Percentiles rank a stretch among this genome's conserved stretches.
phyloP scores from a whole-genome alignment of 2,888 invertebrate genomes.

The Pristionchus maxplancki region DNA sequence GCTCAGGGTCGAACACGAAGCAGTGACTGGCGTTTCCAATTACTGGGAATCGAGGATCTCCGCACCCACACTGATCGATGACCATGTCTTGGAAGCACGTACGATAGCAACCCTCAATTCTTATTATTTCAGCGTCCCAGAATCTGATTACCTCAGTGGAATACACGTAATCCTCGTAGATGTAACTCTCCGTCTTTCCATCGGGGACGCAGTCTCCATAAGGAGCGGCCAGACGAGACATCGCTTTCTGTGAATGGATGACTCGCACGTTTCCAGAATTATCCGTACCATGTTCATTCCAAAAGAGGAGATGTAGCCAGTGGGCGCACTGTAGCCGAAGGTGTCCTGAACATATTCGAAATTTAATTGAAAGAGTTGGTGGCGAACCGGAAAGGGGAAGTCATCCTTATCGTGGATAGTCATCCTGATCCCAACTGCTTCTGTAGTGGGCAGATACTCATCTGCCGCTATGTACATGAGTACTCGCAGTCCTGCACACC shows the following conservation, averaged over 20 bases:
- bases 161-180: slow-evolving; percentile 71
- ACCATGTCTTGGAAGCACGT: slow-evolving; percentile 76
- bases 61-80: slow-evolving; percentile 73
- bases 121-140: no score
- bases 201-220: slow-evolving; percentile 74
- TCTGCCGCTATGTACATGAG: slow-evolving; percentile 72
- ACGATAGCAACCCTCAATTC: slow-evolving; percentile 73
- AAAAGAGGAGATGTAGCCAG: slow-evolving; percentile 75
- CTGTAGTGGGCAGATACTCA: slow-evolving; percentile 74
- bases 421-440: slow-evolving; percentile 71
- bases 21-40: slow-evolving; percentile 68
- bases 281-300: slow-evolving; percentile 62
- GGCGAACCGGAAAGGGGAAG: slow-evolving; percentile 68
- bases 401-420: slow-evolving; percentile 75
- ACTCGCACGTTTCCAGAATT: background rate
- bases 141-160: slow-evolving; percentile 76
- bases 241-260: slow-evolving; percentile 62
- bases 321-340: slow-evolving; percentile 75
- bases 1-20: slow-evolving; percentile 70
- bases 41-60: slow-evolving; percentile 76
- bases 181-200: slow-evolving; percentile 60
- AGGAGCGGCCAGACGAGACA: slow-evolving; percentile 73
- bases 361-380: background rate
- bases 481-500: slow-evolving; percentile 65
- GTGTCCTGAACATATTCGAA: slow-evolving; percentile 58